Conservation (phyloP, 2,888 invertebrate genomes). For the Suillia variegata region DNA sequence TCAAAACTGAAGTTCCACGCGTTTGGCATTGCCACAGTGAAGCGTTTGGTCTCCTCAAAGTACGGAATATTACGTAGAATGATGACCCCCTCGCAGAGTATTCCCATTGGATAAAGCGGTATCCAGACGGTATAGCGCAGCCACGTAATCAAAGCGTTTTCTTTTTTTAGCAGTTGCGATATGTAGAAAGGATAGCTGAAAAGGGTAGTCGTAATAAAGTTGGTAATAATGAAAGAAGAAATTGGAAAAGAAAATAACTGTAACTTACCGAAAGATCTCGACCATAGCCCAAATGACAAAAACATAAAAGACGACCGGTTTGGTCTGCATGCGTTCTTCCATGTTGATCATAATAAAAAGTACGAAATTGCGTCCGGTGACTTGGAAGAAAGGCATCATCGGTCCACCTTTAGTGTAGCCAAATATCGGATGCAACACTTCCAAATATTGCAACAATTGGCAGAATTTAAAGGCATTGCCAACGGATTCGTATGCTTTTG, state of each 20-base stretch:
- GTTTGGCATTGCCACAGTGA: constrained; percentile 81
- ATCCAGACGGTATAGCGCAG: constrained; percentile 93
- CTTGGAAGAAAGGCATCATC: constrained; percentile 77
- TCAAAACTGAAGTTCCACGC: constrained; percentile 84
- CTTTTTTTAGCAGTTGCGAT: constrained; percentile 75
- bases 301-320: constrained; percentile 87
- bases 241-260: not conserved
- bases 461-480: constrained; percentile 80
- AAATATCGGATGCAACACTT: constrained; percentile 87
- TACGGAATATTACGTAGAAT: constrained; percentile 84
- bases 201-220: not conserved
- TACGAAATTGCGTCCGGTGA: constrained; percentile 77
- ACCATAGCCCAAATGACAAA: constrained; percentile 82
- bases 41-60: constrained; percentile 81
- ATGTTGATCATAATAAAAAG: constrained; percentile 83
- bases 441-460: constrained; percentile 82
- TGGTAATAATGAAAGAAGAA: too few species aligned
- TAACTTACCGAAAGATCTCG: constrained; percentile 78
- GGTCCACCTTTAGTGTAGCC: constrained; percentile 83
- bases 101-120: constrained; percentile 87
- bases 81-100: constrained; percentile 83
- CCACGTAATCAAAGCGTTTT: constrained; percentile 83
- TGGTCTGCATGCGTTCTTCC: constrained; percentile 84
- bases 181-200: constrained; percentile 92
- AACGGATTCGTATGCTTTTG: constrained; percentile 73